Conservation (phyloP, 2,888 invertebrate genomes). For the Perizoma flavofasciatum region DNA sequence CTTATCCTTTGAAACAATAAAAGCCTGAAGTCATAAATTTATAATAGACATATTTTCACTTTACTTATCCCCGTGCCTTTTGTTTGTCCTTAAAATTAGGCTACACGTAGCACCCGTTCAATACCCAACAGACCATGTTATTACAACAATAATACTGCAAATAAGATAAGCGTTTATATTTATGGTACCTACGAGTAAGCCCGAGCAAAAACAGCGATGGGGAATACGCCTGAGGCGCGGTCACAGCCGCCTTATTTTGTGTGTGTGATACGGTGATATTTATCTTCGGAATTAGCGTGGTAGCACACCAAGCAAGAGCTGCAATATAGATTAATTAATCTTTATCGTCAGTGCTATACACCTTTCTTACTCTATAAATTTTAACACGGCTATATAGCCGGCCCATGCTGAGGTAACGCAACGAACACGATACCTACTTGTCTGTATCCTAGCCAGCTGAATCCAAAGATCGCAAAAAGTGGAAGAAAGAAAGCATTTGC, state of each 20-base stretch:
- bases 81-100: conserved; percentile 25
- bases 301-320: conserved; percentile 10
- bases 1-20: too few species aligned
- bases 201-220: conserved; percentile 62
- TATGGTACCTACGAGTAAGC: conserved; percentile 50
- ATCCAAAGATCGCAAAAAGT: too few species aligned
- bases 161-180: conserved; percentile 69
- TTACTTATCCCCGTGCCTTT: conserved; percentile 5
- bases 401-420: too few species aligned
- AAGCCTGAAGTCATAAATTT: conserved; percentile 2
- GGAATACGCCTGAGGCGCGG: conserved; percentile 60
- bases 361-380: too few species aligned
- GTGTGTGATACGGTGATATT: conserved; percentile 25
- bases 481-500: too few species aligned
- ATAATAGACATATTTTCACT: conserved; percentile 4
- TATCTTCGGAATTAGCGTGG: conserved; percentile 21
- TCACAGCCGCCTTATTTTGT: conserved; percentile 47
- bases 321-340: neutral
- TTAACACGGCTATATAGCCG: too few species aligned
- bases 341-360: too few species aligned
- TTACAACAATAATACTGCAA: conserved; percentile 63
- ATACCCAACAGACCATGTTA: conserved; percentile 57
- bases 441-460: too few species aligned
- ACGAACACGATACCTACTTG: too few species aligned
- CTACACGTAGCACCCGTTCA: conserved; percentile 45